phyloP scores from a whole-genome alignment of 2,888 invertebrate genomes.

The Ennomos fuscantarius region DNA sequence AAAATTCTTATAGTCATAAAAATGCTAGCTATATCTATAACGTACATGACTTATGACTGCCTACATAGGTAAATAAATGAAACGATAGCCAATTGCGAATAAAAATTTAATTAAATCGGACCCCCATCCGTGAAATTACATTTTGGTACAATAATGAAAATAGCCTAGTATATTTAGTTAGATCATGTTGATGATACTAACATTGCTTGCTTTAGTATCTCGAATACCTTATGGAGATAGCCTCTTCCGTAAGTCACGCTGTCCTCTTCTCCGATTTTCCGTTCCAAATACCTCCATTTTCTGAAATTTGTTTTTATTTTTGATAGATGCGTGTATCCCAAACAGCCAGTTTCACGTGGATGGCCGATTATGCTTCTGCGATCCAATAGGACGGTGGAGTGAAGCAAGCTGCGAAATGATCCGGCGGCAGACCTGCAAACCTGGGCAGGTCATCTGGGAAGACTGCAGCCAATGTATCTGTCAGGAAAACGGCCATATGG shows the following conservation, averaged over 20 bases:
- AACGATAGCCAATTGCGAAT: slow-evolving; percentile 32
- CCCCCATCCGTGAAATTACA: slow-evolving; percentile 51
- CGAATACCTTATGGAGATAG: slow-evolving; percentile 45
- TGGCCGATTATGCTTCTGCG: slow-evolving; percentile 64
- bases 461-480: slow-evolving; percentile 73
- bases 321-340: slow-evolving; percentile 68
- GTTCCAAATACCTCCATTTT: slow-evolving; percentile 2
- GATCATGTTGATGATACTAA: slow-evolving; percentile 60
- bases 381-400: slow-evolving; percentile 60
- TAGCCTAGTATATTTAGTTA: slow-evolving; percentile 43
- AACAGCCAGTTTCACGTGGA: slow-evolving; percentile 64
- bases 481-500: slow-evolving; percentile 60
- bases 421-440: slow-evolving; percentile 56
- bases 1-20: too few species aligned
- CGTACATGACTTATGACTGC: too few species aligned
- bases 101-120: slow-evolving; percentile 46
- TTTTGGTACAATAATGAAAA: slow-evolving; percentile 30
- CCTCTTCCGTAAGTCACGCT: slow-evolving; percentile 56
- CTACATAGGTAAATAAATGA: slow-evolving; percentile 8
- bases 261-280: not conserved
- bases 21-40: too few species aligned
- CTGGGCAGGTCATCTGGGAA: slow-evolving; percentile 66
- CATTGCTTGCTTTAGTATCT: slow-evolving; percentile 57
- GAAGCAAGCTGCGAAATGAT: slow-evolving; percentile 58
- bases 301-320: slow-evolving; percentile 17